A percentile compares a stretch with the other conserved stretches of the same genome.
Conservation (phyloP, 2,113 vertebrate species). For the Xerus inauris region DNA sequence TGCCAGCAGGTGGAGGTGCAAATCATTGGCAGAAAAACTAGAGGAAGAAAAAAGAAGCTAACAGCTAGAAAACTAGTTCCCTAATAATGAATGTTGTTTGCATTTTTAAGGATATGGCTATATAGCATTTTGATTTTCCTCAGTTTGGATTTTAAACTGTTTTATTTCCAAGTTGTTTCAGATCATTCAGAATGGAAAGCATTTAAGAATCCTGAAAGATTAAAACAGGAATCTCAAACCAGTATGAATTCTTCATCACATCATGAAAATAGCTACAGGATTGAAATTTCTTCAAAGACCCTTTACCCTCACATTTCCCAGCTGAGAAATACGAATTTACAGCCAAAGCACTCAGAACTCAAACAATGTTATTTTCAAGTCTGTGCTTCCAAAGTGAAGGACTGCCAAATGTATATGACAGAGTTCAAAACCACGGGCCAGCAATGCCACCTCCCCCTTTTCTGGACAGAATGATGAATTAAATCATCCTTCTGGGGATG, state of each 20-base stretch:
- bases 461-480: conserved; percentile 69
- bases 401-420: conserved; percentile 66
- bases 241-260: conserved; percentile 57
- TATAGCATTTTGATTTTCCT: neutral
- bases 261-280: conserved; percentile 55
- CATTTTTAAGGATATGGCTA: neutral
- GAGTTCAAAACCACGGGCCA: conserved; percentile 57
- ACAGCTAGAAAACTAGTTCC: neutral
- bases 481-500: conserved; percentile 67
- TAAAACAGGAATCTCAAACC: conserved; percentile 57
- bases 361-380: conserved; percentile 62
- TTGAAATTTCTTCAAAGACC: conserved; percentile 38
- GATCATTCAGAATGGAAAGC: conserved; percentile 38
- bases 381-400: conserved; percentile 50
- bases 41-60: neutral
- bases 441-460: neutral
- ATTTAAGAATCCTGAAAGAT: conserved; percentile 36
- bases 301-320: conserved; percentile 64
- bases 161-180: conserved; percentile 12
- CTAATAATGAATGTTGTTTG: neutral
- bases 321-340: conserved; percentile 70
- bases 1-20: conserved; percentile 71
- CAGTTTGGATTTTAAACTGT: conserved; percentile 35
- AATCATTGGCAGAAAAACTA: conserved; percentile 15
- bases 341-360: conserved; percentile 38